Percentiles rank a stretch among this genome's conserved stretches.
phyloP scores from a whole-genome alignment of 1,140 invertebrate species.

The Bombus superbus region DNA sequence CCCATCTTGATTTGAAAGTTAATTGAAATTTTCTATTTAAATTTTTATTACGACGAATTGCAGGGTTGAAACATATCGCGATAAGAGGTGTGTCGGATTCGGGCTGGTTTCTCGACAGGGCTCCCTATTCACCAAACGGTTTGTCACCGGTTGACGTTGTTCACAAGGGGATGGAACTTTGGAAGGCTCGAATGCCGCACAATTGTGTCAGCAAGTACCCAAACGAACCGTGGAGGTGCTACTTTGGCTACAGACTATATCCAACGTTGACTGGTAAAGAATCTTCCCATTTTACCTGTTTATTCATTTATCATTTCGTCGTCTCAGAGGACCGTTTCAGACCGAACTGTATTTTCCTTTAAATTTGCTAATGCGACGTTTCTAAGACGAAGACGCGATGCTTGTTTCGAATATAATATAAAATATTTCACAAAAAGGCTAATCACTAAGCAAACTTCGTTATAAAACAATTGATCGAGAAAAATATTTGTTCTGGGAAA shows the following conservation, averaged over 20 bases:
- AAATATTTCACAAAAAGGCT: no score
- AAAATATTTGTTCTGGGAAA: no score
- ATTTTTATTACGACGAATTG: neutral
- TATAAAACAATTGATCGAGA: no score
- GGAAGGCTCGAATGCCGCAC: constrained; percentile 91
- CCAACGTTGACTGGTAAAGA: constrained; percentile 90
- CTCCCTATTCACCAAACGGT: constrained; percentile 85
- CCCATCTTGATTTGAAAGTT: no score
- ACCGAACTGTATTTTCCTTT: neutral
- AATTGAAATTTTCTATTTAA: neutral
- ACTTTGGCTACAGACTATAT: constrained; percentile 95
- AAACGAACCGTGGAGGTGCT: constrained; percentile 94
- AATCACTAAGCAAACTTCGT: no score
- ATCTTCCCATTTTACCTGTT: neutral
- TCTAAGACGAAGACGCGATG: no score
- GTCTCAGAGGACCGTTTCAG: neutral
- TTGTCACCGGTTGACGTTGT: constrained; percentile 87
- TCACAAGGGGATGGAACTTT: constrained; percentile 90
- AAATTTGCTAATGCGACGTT: no score
- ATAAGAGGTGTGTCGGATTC: constrained; percentile 94
- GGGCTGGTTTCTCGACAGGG: constrained; percentile 96
- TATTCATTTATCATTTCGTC: neutral
- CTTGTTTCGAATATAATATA: no score
- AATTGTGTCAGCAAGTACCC: constrained; percentile 88
- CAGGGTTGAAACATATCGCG: constrained; percentile 85